Percentiles rank a stretch among this genome's conserved stretches.
phyloP scores from a whole-genome alignment of 2,113 vertebrate species.

The Uropsilus gracilis region DNA sequence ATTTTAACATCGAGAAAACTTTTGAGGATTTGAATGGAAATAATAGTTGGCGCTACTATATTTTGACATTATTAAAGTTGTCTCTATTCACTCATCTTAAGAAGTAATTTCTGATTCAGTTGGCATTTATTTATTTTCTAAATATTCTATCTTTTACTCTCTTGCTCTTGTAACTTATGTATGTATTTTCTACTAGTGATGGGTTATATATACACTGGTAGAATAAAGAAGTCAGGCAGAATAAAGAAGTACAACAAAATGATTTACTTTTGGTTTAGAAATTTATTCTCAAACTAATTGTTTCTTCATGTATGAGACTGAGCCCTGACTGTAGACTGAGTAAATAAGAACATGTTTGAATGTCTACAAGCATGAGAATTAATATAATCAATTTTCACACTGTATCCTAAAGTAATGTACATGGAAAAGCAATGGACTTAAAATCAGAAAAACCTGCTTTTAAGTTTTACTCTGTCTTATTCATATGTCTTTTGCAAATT shows the following conservation, averaged over 20 bases:
- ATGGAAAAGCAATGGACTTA: not conserved
- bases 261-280: constrained; percentile 52
- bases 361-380: constrained; percentile 46
- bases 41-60: not conserved
- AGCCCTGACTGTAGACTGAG: not conserved
- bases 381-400: constrained; percentile 65
- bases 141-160: not conserved
- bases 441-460: constrained; percentile 38
- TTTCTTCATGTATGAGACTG: constrained; percentile 29
- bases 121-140: not conserved
- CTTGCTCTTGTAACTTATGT: not conserved
- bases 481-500: not conserved
- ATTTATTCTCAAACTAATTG: constrained; percentile 39
- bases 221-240: not conserved
- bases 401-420: not conserved
- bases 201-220: not conserved
- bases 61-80: not conserved
- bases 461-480: not conserved
- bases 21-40: not conserved
- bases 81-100: constrained; percentile 26
- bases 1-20: no score
- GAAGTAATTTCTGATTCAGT: not conserved
- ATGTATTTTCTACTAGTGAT: not conserved
- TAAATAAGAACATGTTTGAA: constrained; percentile 45
- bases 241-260: constrained; percentile 43